Evolutionary conservation across 2,888 invertebrate genomes (phyloP).

Genomic region (Protula sp.): DNA sequence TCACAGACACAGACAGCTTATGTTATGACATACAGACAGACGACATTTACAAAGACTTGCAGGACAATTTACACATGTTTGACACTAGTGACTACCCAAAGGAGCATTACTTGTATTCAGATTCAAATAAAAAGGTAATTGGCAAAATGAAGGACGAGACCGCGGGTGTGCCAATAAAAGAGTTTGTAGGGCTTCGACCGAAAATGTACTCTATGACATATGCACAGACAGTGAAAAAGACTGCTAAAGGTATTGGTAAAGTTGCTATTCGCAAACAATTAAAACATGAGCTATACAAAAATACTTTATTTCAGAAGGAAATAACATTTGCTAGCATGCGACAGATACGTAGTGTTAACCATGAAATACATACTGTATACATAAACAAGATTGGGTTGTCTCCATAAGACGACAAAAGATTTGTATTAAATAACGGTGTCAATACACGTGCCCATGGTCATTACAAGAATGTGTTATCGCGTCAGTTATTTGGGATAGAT

Average conservation of each 20-base stretch:
- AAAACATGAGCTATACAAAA: not conserved
- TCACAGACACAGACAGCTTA: conserved; percentile 13
- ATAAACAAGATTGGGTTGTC: too few species aligned
- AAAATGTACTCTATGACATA: not conserved
- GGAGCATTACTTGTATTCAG: not conserved
- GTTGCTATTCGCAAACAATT: not conserved
- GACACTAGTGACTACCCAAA: not conserved
- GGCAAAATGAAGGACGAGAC: not conserved
- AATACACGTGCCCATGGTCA: not conserved
- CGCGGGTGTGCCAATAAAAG: not conserved
- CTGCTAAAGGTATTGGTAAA: not conserved
- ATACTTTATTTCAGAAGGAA: not conserved
- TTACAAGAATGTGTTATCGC: not conserved
- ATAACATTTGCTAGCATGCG: not conserved
- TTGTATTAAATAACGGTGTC: not conserved
- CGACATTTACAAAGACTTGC: not conserved
- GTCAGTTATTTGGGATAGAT: not conserved
- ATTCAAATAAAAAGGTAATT: not conserved
- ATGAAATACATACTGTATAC: too few species aligned
- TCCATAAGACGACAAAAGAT: too few species aligned
- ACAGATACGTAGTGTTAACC: not conserved
- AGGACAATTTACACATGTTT: not conserved
- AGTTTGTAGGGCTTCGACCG: not conserved
- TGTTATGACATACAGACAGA: conserved; percentile 9
- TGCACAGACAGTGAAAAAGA: not conserved